Evolutionary conservation across 2,797 vertebrate species (phyloP), one percentile per base, ranked within the genome.

Genomic region (Triplophysa yarkandensis): DNA sequence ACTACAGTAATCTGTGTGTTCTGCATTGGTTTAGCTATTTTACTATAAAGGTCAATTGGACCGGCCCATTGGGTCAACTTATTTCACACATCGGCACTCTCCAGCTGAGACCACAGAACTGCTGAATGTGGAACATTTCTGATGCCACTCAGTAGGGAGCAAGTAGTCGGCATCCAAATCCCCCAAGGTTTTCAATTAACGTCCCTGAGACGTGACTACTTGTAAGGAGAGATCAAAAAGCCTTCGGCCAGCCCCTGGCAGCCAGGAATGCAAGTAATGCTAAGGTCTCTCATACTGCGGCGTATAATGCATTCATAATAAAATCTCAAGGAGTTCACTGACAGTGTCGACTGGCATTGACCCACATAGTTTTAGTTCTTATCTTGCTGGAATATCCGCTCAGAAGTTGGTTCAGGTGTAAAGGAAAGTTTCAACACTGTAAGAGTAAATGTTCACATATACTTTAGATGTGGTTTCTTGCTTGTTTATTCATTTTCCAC

Each of bases 141-240:
- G 72, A 72, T 77, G 67, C 76, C 71, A 77, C 70, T 68, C 77
- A 65, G 43, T 69, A 81, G 65, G 41, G 69, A 77, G 78, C 76
- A 80, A 71, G 69, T 77, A 85, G 75, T 82, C 77, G 67, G 54
- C 65, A 78, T 76, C 66, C 68, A 82, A 83, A 80, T 79, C 80
- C 80, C 77, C 80, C 71, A 73, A 32, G 80, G 72, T 77, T 82
- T 88, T 85, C 83, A 85, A 83, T 86, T 85, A 86, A 83, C 79
- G 68, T 73, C 66, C 52, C 76, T 25, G 54, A 76, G 82, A 80
- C 76, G 67, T 74, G 71, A 72, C 68, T 61, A 54, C 77, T 69
- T 52, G 75, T 77, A 74, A 68, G 74, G 79, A 75, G 72, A 81
- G 85, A 87, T 85, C 84, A 86, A 86, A 87, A 71, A 73, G 41